These are phyloP conservation scores for Hippopotamus amphibius DNA, from an alignment of 2,113 vertebrate genomes.

Conservation along the genomic window DNA sequence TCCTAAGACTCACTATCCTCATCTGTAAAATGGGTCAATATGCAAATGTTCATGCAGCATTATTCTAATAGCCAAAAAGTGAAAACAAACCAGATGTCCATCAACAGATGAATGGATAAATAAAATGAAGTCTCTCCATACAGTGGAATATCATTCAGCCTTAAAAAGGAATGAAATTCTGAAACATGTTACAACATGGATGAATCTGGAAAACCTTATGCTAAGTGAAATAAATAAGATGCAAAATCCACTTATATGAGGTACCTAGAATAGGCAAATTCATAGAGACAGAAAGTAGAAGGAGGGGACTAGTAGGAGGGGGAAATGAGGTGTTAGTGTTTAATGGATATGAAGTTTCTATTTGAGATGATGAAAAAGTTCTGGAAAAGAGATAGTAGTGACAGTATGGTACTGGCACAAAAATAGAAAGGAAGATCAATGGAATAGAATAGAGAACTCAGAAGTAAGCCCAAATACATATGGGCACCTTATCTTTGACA, in stretches of 20 bases:
- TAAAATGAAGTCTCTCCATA: not conserved
- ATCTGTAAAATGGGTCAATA: not conserved
- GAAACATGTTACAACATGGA: not conserved
- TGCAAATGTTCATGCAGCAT: not conserved
- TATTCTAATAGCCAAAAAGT: not conserved
- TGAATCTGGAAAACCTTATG: not conserved
- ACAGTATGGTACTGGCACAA: too few species aligned
- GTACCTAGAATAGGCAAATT: not conserved
- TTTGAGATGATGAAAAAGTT: not conserved
- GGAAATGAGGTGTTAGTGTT: not conserved
- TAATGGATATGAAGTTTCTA: not conserved
- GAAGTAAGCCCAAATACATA: too few species aligned
- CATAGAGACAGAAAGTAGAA: not conserved
- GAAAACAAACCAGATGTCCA: not conserved
- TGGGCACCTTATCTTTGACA: too few species aligned
- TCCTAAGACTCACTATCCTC: not conserved
- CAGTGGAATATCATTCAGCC: not conserved
- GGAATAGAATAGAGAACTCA: too few species aligned
- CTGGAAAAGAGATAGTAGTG: not conserved
- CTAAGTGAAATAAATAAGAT: not conserved
- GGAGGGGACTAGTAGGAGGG: not conserved
- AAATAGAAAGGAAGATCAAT: too few species aligned
- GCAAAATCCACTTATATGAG: slow-evolving; percentile 4
- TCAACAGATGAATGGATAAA: not conserved
- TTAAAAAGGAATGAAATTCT: slow-evolving; percentile 28